These are phyloP conservation scores for Parotocinclus haroldoi DNA, from an alignment of 2,797 vertebrate genomes.

Conservation along the genomic window DNA sequence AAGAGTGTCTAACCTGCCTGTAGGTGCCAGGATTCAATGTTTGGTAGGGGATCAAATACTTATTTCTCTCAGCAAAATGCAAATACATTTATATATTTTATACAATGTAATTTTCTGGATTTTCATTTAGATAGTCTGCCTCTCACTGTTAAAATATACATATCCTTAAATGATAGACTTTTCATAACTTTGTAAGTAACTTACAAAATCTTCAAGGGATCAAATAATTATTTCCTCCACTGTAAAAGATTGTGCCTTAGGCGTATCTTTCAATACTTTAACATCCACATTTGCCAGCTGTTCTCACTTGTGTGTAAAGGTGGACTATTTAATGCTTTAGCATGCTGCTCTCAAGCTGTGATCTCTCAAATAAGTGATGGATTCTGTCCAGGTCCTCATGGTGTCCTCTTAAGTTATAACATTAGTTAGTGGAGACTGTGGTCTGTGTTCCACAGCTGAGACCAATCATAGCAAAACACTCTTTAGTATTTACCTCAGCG, in stretches of 20 bases:
- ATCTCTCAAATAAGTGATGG: constrained; percentile 46
- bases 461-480: constrained; percentile 58
- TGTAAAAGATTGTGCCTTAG: constrained; percentile 24
- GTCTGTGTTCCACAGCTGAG: constrained; percentile 55
- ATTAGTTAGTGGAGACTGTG: constrained; percentile 9
- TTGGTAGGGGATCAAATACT: no score
- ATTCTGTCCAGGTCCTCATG: constrained; percentile 34
- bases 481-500: constrained; percentile 53
- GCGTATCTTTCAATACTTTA: constrained; percentile 38
- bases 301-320: constrained; percentile 54
- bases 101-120: no score
- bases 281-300: constrained; percentile 49
- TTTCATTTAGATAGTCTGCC: no score
- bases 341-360: constrained; percentile 48
- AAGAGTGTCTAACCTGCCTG: no score
- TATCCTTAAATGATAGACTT: no score
- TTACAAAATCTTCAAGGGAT: no score
- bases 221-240: constrained; percentile 19
- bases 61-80: no score
- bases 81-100: no score
- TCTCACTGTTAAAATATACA: no score
- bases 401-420: constrained; percentile 24
- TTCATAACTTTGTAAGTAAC: no score
- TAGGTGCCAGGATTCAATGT: no score
- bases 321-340: constrained; percentile 41